Evolutionary conservation across 1,140 invertebrate genomes (phyloP).

Genomic region (Habropoda laboriosa): DNA sequence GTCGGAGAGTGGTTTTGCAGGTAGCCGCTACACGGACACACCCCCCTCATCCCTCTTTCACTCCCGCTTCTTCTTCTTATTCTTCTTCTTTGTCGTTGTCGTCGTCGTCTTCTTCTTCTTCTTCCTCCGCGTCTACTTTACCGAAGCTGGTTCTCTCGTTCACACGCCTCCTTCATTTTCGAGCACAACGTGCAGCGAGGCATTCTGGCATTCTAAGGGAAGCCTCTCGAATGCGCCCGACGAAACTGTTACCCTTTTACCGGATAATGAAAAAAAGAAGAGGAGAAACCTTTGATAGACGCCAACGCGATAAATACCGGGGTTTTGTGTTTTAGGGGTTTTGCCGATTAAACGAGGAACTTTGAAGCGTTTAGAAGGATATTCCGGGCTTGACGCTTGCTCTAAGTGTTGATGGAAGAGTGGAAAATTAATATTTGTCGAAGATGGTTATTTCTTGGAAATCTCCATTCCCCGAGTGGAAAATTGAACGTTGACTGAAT

Average conservation of each 20-base stretch:
- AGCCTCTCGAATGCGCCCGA: slow-evolving; percentile 32
- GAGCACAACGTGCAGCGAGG: slow-evolving; percentile 34
- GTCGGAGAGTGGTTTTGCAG: slow-evolving; percentile 68
- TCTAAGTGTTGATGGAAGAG: no score
- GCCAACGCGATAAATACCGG: background rate
- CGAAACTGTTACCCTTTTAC: slow-evolving; percentile 24
- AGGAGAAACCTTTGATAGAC: background rate
- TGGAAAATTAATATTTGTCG: no score
- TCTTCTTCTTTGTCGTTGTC: slow-evolving; percentile 13
- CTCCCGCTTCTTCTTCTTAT: slow-evolving; percentile 22
- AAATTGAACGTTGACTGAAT: no score
- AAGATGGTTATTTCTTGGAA: no score
- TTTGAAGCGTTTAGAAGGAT: no score
- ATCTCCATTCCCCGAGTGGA: no score
- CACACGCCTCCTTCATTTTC: slow-evolving; percentile 64
- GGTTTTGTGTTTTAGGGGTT: background rate
- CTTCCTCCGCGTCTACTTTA: slow-evolving; percentile 26
- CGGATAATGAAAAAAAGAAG: no score
- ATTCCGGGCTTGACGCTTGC: no score
- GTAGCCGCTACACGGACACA: slow-evolving; percentile 66
- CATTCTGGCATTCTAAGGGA: slow-evolving; percentile 51
- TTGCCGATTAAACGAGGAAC: no score
- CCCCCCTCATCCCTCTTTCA: slow-evolving; percentile 53
- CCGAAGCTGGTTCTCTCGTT: slow-evolving; percentile 58
- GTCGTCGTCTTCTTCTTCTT: slow-evolving; percentile 38